Evolutionary conservation across 2,113 vertebrate species (phyloP).

Genomic region (Tichodroma muraria): DNA sequence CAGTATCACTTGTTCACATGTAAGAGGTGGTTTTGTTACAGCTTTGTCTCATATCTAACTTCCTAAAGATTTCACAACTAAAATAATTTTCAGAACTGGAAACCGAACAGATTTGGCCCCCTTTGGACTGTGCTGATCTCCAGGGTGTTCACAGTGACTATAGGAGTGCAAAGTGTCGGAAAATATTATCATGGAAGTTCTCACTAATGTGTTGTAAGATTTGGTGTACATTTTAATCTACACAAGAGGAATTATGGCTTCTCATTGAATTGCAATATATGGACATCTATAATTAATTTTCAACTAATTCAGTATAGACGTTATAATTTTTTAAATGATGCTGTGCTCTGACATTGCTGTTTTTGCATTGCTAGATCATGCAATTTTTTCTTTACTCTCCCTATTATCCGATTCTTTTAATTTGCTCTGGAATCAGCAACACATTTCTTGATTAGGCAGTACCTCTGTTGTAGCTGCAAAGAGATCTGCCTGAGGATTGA

Average conservation of each 20-base stretch:
- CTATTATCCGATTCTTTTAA: neutral
- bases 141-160: neutral
- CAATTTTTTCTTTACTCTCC: neutral
- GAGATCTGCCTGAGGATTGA: neutral
- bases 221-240: neutral
- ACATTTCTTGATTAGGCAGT: neutral
- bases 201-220: neutral
- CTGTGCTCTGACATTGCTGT: neutral
- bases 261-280: neutral
- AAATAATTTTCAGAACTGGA: neutral
- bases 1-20: neutral
- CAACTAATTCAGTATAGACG: neutral
- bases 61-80: neutral
- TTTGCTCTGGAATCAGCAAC: neutral
- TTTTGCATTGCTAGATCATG: neutral
- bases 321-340: neutral
- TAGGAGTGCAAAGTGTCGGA: neutral
- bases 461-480: neutral
- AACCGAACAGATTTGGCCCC: accelerated
- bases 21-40: neutral
- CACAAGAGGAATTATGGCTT: neutral
- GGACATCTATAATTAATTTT: neutral
- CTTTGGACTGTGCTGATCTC: neutral
- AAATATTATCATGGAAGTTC: neutral
- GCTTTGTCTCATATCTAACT: neutral